A percentile compares a stretch with the other conserved stretches of the same genome.
phyloP scores from a whole-genome alignment of 2,888 invertebrate species.

The Eupithecia pulchellata region DNA sequence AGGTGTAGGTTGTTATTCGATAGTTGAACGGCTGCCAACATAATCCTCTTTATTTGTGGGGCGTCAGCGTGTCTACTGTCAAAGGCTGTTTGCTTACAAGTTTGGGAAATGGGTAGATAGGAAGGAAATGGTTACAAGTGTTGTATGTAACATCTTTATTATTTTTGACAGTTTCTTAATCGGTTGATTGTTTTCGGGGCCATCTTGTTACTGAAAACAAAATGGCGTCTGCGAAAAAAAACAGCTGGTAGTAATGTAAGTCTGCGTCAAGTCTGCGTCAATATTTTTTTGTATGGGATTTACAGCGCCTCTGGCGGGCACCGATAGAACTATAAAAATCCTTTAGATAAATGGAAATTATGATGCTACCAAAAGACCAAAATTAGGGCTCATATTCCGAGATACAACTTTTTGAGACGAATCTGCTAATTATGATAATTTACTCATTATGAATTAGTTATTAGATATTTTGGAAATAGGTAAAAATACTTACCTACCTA shows the following conservation, averaged over 20 bases:
- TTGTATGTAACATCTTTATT: conserved; percentile 4
- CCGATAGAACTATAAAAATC: not conserved
- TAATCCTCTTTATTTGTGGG: conserved; percentile 22
- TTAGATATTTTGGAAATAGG: too few relatives aligned
- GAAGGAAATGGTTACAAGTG: not conserved
- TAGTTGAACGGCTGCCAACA: conserved; percentile 11
- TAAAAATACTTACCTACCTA: too few relatives aligned
- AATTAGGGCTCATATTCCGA: too few relatives aligned
- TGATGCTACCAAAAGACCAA: too few relatives aligned
- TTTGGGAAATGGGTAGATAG: conserved; percentile 9
- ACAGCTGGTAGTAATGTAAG: too few relatives aligned
- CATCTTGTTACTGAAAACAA: not conserved
- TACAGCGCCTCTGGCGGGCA: not conserved
- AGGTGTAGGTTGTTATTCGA: not conserved
- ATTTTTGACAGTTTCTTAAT: not conserved
- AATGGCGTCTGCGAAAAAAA: not conserved
- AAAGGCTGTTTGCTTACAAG: conserved; percentile 13
- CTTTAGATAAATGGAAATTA: too few relatives aligned
- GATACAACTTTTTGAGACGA: too few relatives aligned
- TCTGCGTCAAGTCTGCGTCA: too few relatives aligned
- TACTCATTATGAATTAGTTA: too few relatives aligned
- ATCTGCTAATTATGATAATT: too few relatives aligned
- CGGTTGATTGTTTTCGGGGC: not conserved
- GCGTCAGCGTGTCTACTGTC: conserved; percentile 32
- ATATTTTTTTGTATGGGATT: not conserved